Evolutionary conservation across 2,797 vertebrate species (phyloP).

Genomic region (Hippocampus kuda): DNA sequence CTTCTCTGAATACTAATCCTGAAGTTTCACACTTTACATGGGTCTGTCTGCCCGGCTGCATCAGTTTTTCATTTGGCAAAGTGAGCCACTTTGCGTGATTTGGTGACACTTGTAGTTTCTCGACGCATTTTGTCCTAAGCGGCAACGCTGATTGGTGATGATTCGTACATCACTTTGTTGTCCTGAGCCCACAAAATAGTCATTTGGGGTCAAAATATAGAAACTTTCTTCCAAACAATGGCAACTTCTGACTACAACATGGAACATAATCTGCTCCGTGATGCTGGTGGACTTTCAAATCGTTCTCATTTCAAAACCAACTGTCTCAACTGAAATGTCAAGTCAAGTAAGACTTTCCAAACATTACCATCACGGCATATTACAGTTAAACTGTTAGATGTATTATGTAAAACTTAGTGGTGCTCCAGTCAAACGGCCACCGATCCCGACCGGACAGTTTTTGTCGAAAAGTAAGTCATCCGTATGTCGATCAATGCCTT

Average conservation of each 20-base stretch:
- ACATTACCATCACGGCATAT: too few relatives aligned
- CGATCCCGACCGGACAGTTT: too few relatives aligned
- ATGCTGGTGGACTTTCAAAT: background rate
- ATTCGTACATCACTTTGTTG: background rate
- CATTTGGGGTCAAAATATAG: slow-evolving; percentile 23
- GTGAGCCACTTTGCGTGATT: slow-evolving; percentile 56
- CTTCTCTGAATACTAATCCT: slow-evolving; percentile 65
- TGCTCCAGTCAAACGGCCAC: too few relatives aligned
- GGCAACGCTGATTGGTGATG: slow-evolving; percentile 48
- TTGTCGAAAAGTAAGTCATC: too few relatives aligned
- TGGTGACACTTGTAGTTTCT: slow-evolving; percentile 30
- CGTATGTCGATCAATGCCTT: too few relatives aligned
- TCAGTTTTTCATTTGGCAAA: slow-evolving; percentile 45
- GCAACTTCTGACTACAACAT: background rate
- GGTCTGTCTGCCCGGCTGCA: slow-evolving; percentile 46
- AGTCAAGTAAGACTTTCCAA: background rate
- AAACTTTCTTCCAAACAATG: slow-evolving; percentile 8
- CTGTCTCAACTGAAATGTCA: too few relatives aligned
- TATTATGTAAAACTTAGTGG: too few relatives aligned
- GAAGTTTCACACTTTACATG: slow-evolving; percentile 56
- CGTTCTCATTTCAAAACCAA: too few relatives aligned
- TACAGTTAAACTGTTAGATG: too few relatives aligned
- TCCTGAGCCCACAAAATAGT: slow-evolving; percentile 23
- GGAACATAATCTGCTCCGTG: background rate
- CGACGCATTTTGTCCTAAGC: slow-evolving; percentile 37